These are phyloP conservation scores for Mus spretus DNA, from an alignment of 2,797 vertebrate species.

Conservation along the genomic window DNA sequence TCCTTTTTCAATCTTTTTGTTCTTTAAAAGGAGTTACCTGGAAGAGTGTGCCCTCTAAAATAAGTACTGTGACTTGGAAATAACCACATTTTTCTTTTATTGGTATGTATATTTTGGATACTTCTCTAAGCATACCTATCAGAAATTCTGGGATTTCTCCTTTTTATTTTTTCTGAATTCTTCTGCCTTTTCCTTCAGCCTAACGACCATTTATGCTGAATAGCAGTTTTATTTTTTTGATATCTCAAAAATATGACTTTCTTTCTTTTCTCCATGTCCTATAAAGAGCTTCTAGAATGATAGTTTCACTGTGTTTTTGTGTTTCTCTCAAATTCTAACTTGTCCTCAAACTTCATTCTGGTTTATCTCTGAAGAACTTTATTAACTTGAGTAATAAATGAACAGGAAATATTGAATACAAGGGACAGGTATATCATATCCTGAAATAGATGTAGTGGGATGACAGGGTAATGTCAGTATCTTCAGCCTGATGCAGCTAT, in stretches of 20 bases:
- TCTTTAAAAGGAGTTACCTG: background rate
- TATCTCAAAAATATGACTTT: background rate
- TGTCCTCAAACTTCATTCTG: background rate
- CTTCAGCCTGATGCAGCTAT: rapidly evolving
- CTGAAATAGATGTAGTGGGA: rapidly evolving
- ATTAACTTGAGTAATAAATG: background rate
- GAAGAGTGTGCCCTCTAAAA: background rate
- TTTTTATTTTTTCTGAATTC: background rate
- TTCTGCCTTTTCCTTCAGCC: background rate
- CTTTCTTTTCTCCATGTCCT: background rate
- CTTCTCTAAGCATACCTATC: background rate
- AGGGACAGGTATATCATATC: background rate
- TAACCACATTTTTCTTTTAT: background rate
- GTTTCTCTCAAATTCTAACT: background rate
- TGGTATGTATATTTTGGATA: background rate
- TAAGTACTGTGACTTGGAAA: background rate
- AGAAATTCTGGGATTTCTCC: background rate
- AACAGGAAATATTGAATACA: background rate
- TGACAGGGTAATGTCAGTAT: rapidly evolving
- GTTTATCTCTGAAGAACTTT: background rate
- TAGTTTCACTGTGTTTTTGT: background rate
- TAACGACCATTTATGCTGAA: background rate
- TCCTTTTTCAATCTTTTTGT: background rate
- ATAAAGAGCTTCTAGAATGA: background rate
- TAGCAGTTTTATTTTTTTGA: background rate